These are phyloP conservation scores for Volucella inanis DNA, from an alignment of 2,888 invertebrate species.

Conservation along the genomic window DNA sequence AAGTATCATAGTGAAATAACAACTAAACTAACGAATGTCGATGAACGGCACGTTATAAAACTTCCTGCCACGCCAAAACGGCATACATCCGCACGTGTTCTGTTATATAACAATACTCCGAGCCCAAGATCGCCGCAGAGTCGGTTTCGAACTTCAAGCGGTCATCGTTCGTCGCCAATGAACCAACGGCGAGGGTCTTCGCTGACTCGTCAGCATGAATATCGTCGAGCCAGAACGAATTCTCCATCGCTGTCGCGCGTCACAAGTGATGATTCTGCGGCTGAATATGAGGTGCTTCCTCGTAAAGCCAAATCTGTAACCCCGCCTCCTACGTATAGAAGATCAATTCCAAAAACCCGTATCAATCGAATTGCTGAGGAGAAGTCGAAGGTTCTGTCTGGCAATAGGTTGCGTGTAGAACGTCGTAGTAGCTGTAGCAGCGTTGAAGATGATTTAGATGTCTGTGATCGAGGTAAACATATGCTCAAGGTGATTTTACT, in stretches of 20 bases:
- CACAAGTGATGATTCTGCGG: constrained; percentile 46
- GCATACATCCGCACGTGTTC: constrained; percentile 79
- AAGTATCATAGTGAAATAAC: constrained; percentile 28
- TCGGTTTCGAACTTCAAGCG: constrained; percentile 36
- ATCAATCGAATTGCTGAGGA: constrained; percentile 3
- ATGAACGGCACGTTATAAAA: constrained; percentile 56
- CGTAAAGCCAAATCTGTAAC: constrained; percentile 72
- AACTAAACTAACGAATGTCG: constrained; percentile 42
- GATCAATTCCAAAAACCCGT: background rate
- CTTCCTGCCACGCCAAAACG: constrained; percentile 76
- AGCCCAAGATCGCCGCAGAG: constrained; percentile 79
- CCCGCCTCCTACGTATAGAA: constrained; percentile 52
- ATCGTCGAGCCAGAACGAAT: constrained; percentile 73
- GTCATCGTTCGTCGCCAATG: constrained; percentile 72
- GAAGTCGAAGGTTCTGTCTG: constrained; percentile 15
- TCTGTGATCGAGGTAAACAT: constrained; percentile 78
- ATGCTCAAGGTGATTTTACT: constrained; percentile 30
- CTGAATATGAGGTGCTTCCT: constrained; percentile 51
- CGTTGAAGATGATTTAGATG: constrained; percentile 77
- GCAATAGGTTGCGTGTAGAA: constrained; percentile 22
- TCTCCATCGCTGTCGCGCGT: constrained; percentile 66
- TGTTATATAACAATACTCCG: constrained; percentile 80
- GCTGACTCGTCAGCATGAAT: constrained; percentile 73
- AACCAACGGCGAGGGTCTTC: constrained; percentile 60
- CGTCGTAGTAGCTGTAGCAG: constrained; percentile 57